These are phyloP conservation scores for Trachelus iudaicus DNA, from an alignment of 2,888 invertebrate genomes.

Conservation along the genomic window DNA sequence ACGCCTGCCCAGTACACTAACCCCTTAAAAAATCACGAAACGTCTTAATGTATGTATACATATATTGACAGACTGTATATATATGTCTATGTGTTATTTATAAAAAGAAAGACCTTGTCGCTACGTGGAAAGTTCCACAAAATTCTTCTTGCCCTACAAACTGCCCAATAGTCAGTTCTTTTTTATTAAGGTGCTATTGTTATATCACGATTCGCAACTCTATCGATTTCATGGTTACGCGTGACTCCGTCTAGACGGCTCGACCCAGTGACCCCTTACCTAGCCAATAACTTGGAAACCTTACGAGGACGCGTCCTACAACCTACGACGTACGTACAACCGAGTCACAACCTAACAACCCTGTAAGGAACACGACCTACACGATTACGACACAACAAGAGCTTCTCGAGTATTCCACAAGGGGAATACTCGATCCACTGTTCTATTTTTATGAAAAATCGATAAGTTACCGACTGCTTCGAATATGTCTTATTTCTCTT, in stretches of 20 bases:
- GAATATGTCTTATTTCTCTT: neutral
- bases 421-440: neutral
- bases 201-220: neutral
- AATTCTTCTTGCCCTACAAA: neutral
- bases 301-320: constrained; percentile 30
- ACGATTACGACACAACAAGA: neutral
- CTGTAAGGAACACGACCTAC: neutral
- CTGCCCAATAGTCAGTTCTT: neutral
- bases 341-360: neutral
- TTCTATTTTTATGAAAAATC: neutral
- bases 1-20: no score
- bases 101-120: neutral
- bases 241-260: neutral
- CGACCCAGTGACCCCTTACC: constrained; percentile 10
- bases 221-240: neutral
- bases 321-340: neutral
- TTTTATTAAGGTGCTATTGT: neutral
- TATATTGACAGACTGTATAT: no score
- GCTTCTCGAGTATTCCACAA: neutral
- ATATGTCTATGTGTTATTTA: neutral
- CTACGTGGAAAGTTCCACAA: neutral
- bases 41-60: no score
- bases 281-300: constrained; percentile 53
- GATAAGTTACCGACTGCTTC: neutral
- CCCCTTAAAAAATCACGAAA: no score